Evolutionary conservation across 2,797 vertebrate species (phyloP).

Genomic region (Oophaga sylvatica): DNA sequence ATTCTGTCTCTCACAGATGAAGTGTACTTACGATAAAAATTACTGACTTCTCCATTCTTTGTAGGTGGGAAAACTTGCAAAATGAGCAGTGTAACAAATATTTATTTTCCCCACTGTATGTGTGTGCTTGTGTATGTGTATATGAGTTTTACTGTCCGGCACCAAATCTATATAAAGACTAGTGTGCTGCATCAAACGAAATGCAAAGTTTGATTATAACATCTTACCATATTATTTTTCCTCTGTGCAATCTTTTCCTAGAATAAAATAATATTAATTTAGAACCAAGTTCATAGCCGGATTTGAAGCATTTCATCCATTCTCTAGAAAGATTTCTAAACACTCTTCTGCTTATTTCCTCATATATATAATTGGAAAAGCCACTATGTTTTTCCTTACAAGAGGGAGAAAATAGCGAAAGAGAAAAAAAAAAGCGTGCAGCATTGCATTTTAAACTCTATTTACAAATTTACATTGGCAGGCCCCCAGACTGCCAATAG

Average conservation of each 20-base stretch:
- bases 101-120: too few species aligned
- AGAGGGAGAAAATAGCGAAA: conserved; percentile 43
- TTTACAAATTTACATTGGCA: conserved; percentile 91
- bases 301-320: conserved; percentile 36
- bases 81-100: too few species aligned
- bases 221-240: background rate
- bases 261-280: conserved; percentile 20
- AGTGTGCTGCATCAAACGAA: background rate
- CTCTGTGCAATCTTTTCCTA: background rate
- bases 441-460: conserved; percentile 81
- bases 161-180: background rate
- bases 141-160: background rate
- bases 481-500: conserved; percentile 82
- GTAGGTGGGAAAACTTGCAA: too few species aligned
- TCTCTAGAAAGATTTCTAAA: conserved; percentile 45
- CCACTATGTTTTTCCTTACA: conserved; percentile 51
- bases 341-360: conserved; percentile 50
- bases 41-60: too few species aligned
- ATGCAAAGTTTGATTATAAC: background rate
- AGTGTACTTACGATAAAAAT: too few species aligned
- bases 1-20: too few species aligned
- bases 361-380: conserved; percentile 52
- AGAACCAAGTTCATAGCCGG: background rate
- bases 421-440: conserved; percentile 46
- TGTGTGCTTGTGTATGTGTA: too few species aligned